These are phyloP conservation scores for Mormyrus hasselquistii DNA, from an alignment of 2,797 vertebrate genomes.

Conservation along the genomic window DNA sequence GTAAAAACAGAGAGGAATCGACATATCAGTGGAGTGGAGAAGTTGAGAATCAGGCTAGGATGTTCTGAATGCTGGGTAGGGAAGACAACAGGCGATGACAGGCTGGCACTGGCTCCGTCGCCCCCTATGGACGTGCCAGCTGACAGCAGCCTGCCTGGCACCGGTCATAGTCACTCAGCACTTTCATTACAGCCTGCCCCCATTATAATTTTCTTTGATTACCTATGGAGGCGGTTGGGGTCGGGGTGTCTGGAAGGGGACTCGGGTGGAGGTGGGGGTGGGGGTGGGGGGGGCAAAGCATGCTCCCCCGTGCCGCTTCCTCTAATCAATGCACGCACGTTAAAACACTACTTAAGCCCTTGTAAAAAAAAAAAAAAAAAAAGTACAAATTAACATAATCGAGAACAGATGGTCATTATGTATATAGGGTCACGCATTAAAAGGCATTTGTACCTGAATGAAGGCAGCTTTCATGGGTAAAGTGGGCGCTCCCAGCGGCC, in stretches of 20 bases:
- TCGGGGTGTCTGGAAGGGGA: neutral
- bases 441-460: constrained; percentile 60
- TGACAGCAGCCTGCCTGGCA: neutral
- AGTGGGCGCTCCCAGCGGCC: constrained; percentile 48
- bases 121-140: neutral
- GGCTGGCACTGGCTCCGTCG: no score
- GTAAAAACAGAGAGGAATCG: neutral
- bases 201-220: constrained; percentile 19
- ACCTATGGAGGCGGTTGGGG: neutral
- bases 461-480: constrained; percentile 50
- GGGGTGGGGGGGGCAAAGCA: neutral
- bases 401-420: constrained; percentile 55
- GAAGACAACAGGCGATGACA: neutral
- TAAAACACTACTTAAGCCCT: constrained; percentile 40
- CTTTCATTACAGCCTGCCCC: neutral
- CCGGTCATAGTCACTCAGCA: neutral
- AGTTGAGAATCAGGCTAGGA: neutral
- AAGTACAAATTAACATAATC: constrained; percentile 58
- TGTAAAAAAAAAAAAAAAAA: constrained; percentile 41
- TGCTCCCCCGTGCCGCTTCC: neutral
- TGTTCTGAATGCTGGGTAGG: neutral
- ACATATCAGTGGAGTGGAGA: neutral
- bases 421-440: constrained; percentile 34
- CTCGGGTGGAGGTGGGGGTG: neutral
- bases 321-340: constrained; percentile 32